These are phyloP conservation scores for Halocaridina rubra DNA, from an alignment of 2,888 invertebrate species.

Conservation along the genomic window DNA sequence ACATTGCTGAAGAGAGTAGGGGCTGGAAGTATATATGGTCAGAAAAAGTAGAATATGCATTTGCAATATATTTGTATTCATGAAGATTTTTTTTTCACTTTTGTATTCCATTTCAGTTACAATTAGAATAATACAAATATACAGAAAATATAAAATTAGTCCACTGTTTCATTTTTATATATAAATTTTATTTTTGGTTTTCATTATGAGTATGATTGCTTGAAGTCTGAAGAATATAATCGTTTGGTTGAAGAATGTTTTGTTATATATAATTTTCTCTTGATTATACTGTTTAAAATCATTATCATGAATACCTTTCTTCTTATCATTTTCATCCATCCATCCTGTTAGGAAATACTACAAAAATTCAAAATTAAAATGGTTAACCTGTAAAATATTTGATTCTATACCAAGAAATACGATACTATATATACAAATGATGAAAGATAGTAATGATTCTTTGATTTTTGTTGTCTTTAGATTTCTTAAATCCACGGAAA, in stretches of 20 bases:
- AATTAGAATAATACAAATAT: background rate
- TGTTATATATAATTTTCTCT: background rate
- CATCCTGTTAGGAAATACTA: too few species aligned
- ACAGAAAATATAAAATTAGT: background rate
- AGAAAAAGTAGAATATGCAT: too few species aligned
- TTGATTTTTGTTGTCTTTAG: too few species aligned
- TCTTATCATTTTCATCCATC: background rate
- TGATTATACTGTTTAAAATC: background rate
- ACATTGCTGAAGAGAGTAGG: background rate
- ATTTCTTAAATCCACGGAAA: too few species aligned
- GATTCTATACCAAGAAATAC: too few species aligned
- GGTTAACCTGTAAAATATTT: too few species aligned
- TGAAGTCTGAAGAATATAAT: too few species aligned
- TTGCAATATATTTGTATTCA: background rate
- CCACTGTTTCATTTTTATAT: background rate
- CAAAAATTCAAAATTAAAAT: too few species aligned
- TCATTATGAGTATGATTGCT: too few species aligned
- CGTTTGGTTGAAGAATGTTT: too few species aligned
- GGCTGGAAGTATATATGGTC: background rate
- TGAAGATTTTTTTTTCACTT: background rate
- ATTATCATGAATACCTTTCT: background rate
- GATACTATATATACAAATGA: too few species aligned
- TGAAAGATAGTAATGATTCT: too few species aligned
- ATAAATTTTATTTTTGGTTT: background rate
- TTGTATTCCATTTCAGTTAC: background rate